These are phyloP conservation scores for Characodon lateralis DNA, from an alignment of 2,797 vertebrate species.

Conservation along the genomic window DNA sequence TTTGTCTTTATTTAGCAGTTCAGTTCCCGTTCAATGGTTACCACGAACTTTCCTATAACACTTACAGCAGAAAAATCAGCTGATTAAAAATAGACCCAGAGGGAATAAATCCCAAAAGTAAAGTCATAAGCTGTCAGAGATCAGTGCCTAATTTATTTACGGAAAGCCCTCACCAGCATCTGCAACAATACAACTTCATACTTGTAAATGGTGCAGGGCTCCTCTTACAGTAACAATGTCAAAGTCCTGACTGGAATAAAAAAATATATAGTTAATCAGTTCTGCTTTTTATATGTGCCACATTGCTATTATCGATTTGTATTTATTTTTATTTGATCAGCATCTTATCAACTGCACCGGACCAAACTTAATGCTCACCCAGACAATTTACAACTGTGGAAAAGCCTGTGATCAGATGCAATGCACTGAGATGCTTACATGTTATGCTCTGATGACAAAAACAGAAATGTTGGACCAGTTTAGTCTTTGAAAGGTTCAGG, in stretches of 20 bases:
- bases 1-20: neutral
- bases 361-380: neutral
- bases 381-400: neutral
- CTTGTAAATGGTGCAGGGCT: neutral
- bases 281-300: neutral
- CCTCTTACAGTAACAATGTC: neutral
- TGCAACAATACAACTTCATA: neutral
- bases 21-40: slow-evolving; percentile 40
- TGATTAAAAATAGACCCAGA: slow-evolving; percentile 10
- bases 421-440: neutral
- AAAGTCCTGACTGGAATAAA: neutral
- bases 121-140: neutral
- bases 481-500: no score
- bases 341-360: neutral
- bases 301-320: neutral
- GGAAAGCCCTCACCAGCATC: slow-evolving; percentile 1
- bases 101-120: slow-evolving; percentile 4
- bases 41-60: slow-evolving; percentile 48
- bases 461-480: no score
- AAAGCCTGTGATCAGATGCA: neutral
- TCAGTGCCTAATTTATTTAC: neutral
- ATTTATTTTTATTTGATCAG: neutral
- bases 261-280: neutral
- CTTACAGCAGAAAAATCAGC: neutral
- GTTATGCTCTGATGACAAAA: no score